Conservation (phyloP, 1,140 invertebrate species). For the Drosophila ananassae region DNA sequence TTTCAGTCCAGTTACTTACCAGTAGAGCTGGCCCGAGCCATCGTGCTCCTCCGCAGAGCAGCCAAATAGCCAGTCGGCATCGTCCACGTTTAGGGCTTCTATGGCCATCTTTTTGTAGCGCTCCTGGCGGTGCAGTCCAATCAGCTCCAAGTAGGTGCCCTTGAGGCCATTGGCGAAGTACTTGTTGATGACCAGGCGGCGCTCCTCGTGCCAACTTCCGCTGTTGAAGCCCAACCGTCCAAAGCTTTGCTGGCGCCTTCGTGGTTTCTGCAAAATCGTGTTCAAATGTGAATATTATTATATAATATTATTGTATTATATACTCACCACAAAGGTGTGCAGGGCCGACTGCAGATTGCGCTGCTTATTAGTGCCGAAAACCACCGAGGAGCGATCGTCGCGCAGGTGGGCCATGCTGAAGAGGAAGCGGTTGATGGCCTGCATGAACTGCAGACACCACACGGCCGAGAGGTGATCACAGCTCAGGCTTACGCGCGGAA, state of each 20-base stretch:
- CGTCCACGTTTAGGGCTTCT: conserved; percentile 85
- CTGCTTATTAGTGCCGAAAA: conserved; percentile 71
- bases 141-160: conserved; percentile 48
- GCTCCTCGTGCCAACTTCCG: conserved; percentile 64
- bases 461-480: conserved; percentile 94
- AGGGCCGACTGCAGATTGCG: conserved; percentile 73
- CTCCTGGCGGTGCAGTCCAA: conserved; percentile 49
- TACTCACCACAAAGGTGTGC: conserved; percentile 84
- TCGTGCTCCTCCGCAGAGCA: conserved; percentile 86
- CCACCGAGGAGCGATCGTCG: conserved; percentile 27
- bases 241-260: conserved; percentile 38
- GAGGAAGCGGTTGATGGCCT: conserved; percentile 91
- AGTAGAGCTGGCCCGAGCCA: conserved; percentile 85
- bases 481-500: conserved; percentile 94
- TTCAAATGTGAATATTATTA: not conserved
- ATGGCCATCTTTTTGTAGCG: conserved; percentile 60
- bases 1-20: conserved; percentile 84
- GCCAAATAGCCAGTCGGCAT: conserved; percentile 89
- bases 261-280: conserved; percentile 40
- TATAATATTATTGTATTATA: not conserved
- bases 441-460: conserved; percentile 96
- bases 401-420: conserved; percentile 88
- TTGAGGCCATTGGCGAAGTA: conserved; percentile 57
- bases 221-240: conserved; percentile 13
- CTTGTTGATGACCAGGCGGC: conserved; percentile 59